Evolutionary conservation across 1,140 invertebrate species (phyloP).

Genomic region (Drosophila rhopaloa): DNA sequence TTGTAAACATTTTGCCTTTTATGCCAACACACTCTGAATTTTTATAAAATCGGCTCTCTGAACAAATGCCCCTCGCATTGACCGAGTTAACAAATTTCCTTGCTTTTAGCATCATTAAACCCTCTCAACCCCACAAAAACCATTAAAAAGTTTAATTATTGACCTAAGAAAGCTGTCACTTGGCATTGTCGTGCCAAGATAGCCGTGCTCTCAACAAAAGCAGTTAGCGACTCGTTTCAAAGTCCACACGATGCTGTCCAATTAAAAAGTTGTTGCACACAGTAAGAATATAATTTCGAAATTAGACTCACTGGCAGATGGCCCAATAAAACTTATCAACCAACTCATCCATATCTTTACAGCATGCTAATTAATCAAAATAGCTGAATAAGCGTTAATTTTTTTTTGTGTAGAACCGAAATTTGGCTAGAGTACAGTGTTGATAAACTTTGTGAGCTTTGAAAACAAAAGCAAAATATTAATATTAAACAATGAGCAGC

Average conservation of each 20-base stretch:
- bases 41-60: slow-evolving; percentile 1
- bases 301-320: not conserved
- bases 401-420: not conserved
- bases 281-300: not conserved
- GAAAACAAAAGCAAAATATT: not conserved
- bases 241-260: slow-evolving; percentile 31
- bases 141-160: slow-evolving; percentile 20
- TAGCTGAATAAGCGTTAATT: not conserved
- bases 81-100: slow-evolving; percentile 14
- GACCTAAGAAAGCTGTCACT: slow-evolving; percentile 34
- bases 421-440: too few relatives aligned
- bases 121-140: not conserved
- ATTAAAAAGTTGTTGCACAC: not conserved
- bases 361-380: slow-evolving; percentile 5
- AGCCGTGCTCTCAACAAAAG: slow-evolving; percentile 10
- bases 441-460: not conserved
- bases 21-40: not conserved
- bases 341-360: slow-evolving; percentile 8
- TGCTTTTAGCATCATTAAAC: not conserved
- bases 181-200: slow-evolving; percentile 4
- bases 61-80: slow-evolving; percentile 45
- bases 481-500: not conserved
- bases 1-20: not conserved
- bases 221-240: slow-evolving; percentile 14
- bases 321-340: slow-evolving; percentile 8